phyloP scores from a whole-genome alignment of 2,113 vertebrate genomes.

The Aegotheles bennettii region DNA sequence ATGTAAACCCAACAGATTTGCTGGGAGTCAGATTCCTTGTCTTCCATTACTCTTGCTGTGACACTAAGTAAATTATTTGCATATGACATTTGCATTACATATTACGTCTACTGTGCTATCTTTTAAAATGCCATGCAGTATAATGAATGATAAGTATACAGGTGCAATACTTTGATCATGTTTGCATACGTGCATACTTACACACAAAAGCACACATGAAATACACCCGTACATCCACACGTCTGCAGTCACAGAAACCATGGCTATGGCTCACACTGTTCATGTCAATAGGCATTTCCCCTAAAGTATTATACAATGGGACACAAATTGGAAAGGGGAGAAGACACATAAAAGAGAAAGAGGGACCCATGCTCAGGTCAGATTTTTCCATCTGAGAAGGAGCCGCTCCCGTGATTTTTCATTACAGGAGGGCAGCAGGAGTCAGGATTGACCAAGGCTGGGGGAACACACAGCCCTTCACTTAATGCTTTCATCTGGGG shows the following conservation, averaged over 20 bases:
- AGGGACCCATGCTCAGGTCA: background rate
- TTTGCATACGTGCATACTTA: background rate
- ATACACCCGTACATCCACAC: background rate
- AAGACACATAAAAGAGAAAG: background rate
- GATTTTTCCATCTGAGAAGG: background rate
- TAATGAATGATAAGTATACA: background rate
- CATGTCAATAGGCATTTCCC: background rate
- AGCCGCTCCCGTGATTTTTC: background rate
- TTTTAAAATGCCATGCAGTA: background rate
- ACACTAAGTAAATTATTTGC: background rate
- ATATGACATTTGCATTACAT: background rate
- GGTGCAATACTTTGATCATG: background rate
- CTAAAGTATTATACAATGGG: accelerated
- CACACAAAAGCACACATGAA: accelerated
- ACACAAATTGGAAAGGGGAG: background rate
- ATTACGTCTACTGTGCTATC: background rate
- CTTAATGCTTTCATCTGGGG: accelerated
- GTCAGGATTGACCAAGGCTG: background rate
- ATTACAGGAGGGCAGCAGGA: background rate
- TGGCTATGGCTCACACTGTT: background rate
- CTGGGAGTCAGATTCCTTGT: background rate
- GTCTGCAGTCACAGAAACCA: background rate
- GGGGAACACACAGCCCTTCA: background rate
- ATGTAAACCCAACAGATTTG: background rate
- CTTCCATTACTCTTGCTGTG: background rate